Evolutionary conservation across 2,113 vertebrate species (phyloP).

Genomic region (Sigmodon hispidus): DNA sequence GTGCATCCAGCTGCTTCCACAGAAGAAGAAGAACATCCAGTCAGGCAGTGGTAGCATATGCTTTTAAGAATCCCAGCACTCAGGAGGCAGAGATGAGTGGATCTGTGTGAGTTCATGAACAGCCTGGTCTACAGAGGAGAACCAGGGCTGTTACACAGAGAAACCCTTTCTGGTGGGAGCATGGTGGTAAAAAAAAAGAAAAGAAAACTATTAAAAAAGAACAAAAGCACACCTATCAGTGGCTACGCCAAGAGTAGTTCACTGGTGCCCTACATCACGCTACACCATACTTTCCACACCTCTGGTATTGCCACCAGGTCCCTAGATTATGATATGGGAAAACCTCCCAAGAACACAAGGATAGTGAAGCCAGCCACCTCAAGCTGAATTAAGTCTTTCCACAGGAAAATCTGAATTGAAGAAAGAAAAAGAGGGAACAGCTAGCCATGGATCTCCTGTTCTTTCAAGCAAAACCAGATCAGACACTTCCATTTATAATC

Average conservation of each 20-base stretch:
- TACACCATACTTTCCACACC: neutral
- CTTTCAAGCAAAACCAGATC: slow-evolving; percentile 26
- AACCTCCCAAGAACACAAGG: neutral
- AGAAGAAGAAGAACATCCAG: slow-evolving; percentile 31
- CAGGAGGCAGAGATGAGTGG: neutral
- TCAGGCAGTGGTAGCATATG: neutral
- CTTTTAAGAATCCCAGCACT: neutral
- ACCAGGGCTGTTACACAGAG: neutral
- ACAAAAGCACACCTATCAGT: neutral
- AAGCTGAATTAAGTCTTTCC: neutral
- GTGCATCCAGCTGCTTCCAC: slow-evolving; percentile 6
- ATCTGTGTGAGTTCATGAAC: neutral
- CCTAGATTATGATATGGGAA: neutral
- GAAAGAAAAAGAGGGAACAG: neutral
- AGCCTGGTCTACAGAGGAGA: neutral
- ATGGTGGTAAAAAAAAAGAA: no score
- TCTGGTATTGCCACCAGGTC: neutral
- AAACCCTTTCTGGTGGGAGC: neutral
- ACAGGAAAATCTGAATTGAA: slow-evolving; percentile 14
- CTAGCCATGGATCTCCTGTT: neutral
- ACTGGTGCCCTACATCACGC: neutral
- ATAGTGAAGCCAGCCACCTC: neutral
- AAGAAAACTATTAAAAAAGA: neutral
- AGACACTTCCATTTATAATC: neutral
- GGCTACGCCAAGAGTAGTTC: slow-evolving; percentile 38